A percentile compares a stretch with the other conserved stretches of the same genome.
Evolutionary conservation across 2,888 invertebrate species (phyloP).

Genomic region (Stenodera caucasica): DNA sequence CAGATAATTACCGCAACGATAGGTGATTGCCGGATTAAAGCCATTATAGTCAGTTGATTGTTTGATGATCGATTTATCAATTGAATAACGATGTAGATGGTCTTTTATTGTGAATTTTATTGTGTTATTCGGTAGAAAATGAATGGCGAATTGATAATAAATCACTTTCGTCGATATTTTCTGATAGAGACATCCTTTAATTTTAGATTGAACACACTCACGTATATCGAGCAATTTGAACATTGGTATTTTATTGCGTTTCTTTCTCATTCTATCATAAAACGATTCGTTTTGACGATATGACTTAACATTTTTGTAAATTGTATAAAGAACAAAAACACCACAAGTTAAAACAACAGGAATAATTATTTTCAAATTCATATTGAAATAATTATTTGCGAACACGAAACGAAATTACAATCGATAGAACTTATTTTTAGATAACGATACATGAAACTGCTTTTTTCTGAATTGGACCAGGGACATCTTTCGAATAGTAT

Average conservation of each 20-base stretch:
- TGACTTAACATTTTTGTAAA: background rate
- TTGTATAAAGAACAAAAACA: background rate
- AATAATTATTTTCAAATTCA: background rate
- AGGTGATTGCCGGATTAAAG: background rate
- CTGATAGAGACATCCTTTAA: background rate
- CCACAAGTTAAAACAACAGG: background rate
- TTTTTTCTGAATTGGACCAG: too few relatives aligned
- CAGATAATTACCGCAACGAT: background rate
- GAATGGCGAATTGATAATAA: constrained; percentile 3
- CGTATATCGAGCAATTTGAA: constrained; percentile 4
- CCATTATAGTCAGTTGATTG: background rate
- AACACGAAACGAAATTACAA: too few relatives aligned
- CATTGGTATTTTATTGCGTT: background rate
- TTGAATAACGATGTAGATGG: constrained; percentile 5
- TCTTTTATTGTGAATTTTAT: background rate
- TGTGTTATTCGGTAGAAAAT: constrained; percentile 12
- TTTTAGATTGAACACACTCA: background rate
- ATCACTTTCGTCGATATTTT: background rate
- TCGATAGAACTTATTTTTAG: too few relatives aligned
- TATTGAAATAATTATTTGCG: too few relatives aligned
- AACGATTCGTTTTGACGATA: constrained; percentile 1
- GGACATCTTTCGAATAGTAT: too few relatives aligned
- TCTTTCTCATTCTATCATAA: constrained; percentile 11
- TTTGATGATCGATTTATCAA: background rate
- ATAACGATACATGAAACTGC: too few relatives aligned